phyloP scores from a whole-genome alignment of 2,113 vertebrate genomes.

The Rallus limicola region DNA sequence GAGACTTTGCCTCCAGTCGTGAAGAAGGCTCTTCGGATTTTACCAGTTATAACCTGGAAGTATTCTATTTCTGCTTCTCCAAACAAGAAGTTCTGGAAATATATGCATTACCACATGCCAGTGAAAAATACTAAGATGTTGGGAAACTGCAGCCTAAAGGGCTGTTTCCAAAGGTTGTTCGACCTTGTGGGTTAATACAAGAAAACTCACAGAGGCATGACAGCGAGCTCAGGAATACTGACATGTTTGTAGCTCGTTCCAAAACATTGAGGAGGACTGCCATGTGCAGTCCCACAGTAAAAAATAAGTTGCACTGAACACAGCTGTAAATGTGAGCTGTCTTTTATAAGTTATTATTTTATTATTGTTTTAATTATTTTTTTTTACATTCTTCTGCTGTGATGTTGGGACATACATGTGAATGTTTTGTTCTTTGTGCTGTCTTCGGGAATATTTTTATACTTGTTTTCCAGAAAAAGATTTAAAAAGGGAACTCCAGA shows the following conservation, averaged over 20 bases:
- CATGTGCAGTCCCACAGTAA: neutral
- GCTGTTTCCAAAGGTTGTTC: neutral
- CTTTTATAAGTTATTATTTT: neutral
- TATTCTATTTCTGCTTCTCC: constrained; percentile 46
- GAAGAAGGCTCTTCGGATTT: constrained; percentile 80
- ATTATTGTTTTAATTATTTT: neutral
- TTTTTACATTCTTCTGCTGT: neutral
- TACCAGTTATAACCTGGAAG: constrained; percentile 82
- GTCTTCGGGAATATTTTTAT: neutral
- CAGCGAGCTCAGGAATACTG: neutral
- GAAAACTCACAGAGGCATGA: neutral
- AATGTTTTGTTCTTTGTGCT: neutral
- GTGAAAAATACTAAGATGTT: constrained; percentile 16
- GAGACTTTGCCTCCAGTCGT: constrained; percentile 78
- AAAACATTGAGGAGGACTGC: neutral
- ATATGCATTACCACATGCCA: constrained; percentile 82
- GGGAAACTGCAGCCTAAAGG: neutral
- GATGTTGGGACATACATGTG: neutral
- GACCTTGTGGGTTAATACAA: neutral
- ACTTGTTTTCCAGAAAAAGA: neutral
- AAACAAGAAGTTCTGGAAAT: constrained; percentile 82
- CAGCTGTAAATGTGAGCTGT: neutral
- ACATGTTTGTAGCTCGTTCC: neutral
- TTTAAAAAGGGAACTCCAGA: neutral
- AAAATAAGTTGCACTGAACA: neutral